These are phyloP conservation scores for Dermochelys coriacea DNA, from an alignment of 2,797 vertebrate species.

Conservation along the genomic window DNA sequence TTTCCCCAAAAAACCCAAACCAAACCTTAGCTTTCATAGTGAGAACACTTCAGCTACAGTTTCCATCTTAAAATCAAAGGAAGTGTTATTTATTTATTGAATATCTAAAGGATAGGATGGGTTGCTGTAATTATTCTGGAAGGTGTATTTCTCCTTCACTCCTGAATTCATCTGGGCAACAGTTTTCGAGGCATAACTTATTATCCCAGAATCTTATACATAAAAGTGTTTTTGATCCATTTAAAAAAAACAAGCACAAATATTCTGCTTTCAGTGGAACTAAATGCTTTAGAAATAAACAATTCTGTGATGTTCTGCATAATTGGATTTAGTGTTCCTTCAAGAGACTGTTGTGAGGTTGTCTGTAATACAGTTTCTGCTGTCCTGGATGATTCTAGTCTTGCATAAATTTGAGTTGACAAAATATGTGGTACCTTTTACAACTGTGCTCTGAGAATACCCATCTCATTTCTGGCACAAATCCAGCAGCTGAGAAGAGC, in stretches of 20 bases:
- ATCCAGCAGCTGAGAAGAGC: conserved; percentile 41
- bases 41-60: neutral
- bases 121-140: neutral
- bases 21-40: neutral
- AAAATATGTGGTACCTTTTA: conserved; percentile 62
- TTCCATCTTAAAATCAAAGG: neutral
- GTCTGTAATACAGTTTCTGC: conserved; percentile 38
- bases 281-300: conserved; percentile 69
- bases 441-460: conserved; percentile 60
- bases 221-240: conserved; percentile 31
- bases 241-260: conserved; percentile 35
- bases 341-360: conserved; percentile 63
- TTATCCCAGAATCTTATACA: conserved; percentile 55
- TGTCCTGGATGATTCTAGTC: conserved; percentile 62
- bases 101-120: neutral
- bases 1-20: neutral
- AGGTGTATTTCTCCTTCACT: conserved; percentile 18
- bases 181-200: conserved; percentile 58
- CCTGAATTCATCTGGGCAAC: conserved; percentile 58
- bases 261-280: conserved; percentile 54
- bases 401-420: conserved; percentile 70
- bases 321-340: conserved; percentile 67
- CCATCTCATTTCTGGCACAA: conserved; percentile 60
- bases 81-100: neutral
- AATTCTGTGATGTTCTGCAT: conserved; percentile 53